A percentile compares a stretch with the other conserved stretches of the same genome.
These are phyloP conservation scores for Mus minutoides DNA, from an alignment of 2,797 vertebrate genomes.

Conservation along the genomic window DNA sequence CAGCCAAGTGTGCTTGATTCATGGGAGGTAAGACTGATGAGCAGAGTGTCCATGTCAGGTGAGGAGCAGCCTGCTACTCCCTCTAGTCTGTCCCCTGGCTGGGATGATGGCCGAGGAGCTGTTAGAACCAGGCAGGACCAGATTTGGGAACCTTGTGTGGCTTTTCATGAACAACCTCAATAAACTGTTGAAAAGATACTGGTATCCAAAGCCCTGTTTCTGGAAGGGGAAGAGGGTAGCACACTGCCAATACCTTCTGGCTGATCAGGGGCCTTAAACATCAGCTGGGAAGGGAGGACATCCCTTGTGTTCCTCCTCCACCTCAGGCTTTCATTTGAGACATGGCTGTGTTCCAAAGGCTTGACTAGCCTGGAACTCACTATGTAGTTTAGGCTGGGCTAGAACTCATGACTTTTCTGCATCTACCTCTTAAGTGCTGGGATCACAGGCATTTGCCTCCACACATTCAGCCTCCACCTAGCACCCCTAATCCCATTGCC, in stretches of 20 bases:
- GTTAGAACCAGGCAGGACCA: not conserved
- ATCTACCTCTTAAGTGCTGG: not conserved
- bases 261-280: not conserved
- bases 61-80: not conserved
- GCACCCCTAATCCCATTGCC: not conserved
- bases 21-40: rapidly evolving
- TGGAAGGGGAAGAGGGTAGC: not conserved
- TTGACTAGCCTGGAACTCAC: not conserved
- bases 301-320: no score
- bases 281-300: not conserved
- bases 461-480: not conserved
- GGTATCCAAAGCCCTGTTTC: not conserved
- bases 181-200: not conserved
- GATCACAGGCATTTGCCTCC: not conserved
- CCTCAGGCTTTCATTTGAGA: not conserved
- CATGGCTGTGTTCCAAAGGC: not conserved
- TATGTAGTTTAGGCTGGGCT: not conserved
- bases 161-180: slow-evolving; percentile 5
- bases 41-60: no score
- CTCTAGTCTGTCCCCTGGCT: not conserved
- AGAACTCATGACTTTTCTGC: not conserved
- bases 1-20: not conserved
- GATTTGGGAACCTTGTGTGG: not conserved
- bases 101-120: not conserved
- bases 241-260: rapidly evolving